Base-by-base conservation (phyloP, 2,888 invertebrate genomes). In the Nyleta sp. region DNA sequence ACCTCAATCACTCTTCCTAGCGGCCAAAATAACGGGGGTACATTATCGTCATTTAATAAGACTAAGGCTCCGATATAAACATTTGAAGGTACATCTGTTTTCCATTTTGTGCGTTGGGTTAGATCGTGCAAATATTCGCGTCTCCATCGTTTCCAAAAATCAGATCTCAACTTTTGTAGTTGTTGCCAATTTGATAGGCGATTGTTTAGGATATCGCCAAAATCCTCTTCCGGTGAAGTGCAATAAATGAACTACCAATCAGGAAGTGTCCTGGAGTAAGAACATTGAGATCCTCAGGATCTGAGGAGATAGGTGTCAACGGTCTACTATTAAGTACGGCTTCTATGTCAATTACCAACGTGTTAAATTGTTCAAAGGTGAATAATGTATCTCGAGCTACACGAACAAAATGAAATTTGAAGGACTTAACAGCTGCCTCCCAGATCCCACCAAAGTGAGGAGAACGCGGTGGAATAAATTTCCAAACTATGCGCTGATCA, bases 131-230 rank as follows among this genome's bases (percentile, higher is more conserved):
- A 38, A 53, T 53, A 53, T n/a, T 53, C 53, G 7, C 20, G 33
- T 6, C 35, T n/a, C 53, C 35, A 53, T 53, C 53, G 33, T 20
- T 22, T 68, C 11, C 72, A 22, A 46, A 78, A 81, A 8, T 74
- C 44, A 28, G 75, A 59, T 2, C 68, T 76, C 17, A 65, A 68
- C 44, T 53, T 53, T 20, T 53, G 35, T 15, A 53, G 6, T 13
- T 53, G 53, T 35, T 35, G 53, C 53, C 53, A 53, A 20, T 35
- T 53, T 20, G 20, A 35, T n/a, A 53, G 20, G 3, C 53, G 7
- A 20, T 35, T 53, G n/a, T 17, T 13, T 17, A 35, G 35, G 5
- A 53, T 11, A 1, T 20, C 15, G 2, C 6, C 20, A 18, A 53
- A 33, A 53, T 53, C 35, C 33, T n/a, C 15, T 18, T 53, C 53